Evolutionary conservation across 2,888 invertebrate genomes (phyloP), one percentile per base, ranked within the genome.

Genomic region (Serrognathus titanus): DNA sequence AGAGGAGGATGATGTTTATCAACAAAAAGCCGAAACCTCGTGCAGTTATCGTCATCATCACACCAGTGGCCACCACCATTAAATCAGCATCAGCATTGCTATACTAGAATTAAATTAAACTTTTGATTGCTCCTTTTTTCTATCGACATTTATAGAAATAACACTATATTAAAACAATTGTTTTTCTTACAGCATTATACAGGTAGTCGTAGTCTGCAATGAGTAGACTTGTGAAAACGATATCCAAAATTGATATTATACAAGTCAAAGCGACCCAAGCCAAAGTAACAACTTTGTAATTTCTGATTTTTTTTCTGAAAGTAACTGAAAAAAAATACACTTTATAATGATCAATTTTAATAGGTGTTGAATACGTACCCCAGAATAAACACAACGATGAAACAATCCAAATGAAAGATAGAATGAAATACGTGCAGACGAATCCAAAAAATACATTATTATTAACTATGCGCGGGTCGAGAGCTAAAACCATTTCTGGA

Each of bases 11-110:
- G 8, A 75, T 47, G 65, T 79, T 78, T 3, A 76, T 67, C 11
- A 78, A 46, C 75, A 76, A 77, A 43, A 79, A 39, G 13, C 76
- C 50, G 58, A 75, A 78, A 11, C 79, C 79, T 54, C 77, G 75
- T 10, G 77, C 65, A 2, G 77, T 68, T 13, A 79, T 49, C n/a
- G 54, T 49, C 61, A 64, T 63, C 74, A 79, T 71, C 4, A 74
- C 59, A 1, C 76, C 72, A 10, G 76, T 69, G 1, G 71, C 70
- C 3, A 45, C 46, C 11, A 39, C 40, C 39, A 16, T 11, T 11
- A 6, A 3, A 31, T 31, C 24, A 31, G n/a, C n/a, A 7, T 6
- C 24, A 50, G 36, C 6, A 1, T 1, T 31, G 24, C 6, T 1
- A 31, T 6, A 31, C 24, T 31, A 31, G 7, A 31, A 31, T 31